phyloP scores from a whole-genome alignment of 2,888 invertebrate species.

The Hedychridium roseum region DNA sequence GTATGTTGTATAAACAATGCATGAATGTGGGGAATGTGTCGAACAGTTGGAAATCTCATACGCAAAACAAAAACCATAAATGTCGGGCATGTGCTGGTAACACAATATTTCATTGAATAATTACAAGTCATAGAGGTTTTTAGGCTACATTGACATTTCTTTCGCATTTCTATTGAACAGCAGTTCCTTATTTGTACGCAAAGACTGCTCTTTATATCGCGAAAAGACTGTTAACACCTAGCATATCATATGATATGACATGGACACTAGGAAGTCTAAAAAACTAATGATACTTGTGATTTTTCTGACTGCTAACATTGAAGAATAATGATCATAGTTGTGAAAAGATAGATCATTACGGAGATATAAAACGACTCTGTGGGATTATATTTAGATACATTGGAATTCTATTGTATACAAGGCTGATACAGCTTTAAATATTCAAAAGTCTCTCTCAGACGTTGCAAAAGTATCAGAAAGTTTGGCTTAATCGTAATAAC shows the following conservation, averaged over 20 bases:
- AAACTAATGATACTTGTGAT: constrained; percentile 25
- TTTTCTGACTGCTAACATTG: constrained; percentile 22
- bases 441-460: constrained; percentile 39
- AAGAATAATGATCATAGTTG: constrained; percentile 22
- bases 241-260: constrained; percentile 28
- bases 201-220: constrained; percentile 49
- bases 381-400: constrained; percentile 45
- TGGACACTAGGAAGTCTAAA: constrained; percentile 25
- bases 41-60: no score
- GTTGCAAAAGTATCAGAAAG: constrained; percentile 48
- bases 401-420: constrained; percentile 44
- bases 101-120: constrained; percentile 31
- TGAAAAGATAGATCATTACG: constrained; percentile 36
- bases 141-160: constrained; percentile 34
- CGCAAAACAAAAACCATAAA: no score
- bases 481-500: constrained; percentile 42
- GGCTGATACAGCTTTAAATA: constrained; percentile 43
- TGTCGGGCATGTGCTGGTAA: no score
- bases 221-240: constrained; percentile 42
- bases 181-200: constrained; percentile 37
- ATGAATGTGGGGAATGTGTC: no score
- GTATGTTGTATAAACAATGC: no score
- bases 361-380: constrained; percentile 26
- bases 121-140: constrained; percentile 18
- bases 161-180: constrained; percentile 38